These are phyloP conservation scores for Gryllus longicercus DNA, from an alignment of 2,888 invertebrate species.

Conservation along the genomic window DNA sequence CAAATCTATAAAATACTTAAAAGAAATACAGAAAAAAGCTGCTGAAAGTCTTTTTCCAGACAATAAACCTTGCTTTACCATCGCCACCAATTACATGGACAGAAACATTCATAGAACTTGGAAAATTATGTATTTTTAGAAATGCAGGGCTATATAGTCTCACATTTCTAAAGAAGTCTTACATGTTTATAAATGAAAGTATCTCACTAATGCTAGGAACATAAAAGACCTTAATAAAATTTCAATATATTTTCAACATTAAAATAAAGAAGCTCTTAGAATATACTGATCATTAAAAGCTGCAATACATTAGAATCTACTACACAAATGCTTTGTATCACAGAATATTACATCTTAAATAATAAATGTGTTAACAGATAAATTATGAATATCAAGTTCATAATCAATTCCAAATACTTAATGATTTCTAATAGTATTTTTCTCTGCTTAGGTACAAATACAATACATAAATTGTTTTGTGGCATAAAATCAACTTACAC, in stretches of 20 bases:
- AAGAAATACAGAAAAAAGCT: too few species aligned
- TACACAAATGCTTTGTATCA: slow-evolving; percentile 36
- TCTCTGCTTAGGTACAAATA: too few species aligned
- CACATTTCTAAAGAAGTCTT: background rate
- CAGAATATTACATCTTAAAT: slow-evolving; percentile 35
- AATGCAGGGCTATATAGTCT: too few species aligned
- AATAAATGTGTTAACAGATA: background rate
- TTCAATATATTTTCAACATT: slow-evolving; percentile 24
- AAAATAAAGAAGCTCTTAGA: background rate
- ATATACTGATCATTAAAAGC: background rate
- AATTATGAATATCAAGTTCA: too few species aligned
- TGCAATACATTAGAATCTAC: background rate
- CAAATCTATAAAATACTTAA: background rate
- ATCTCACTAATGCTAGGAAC: background rate
- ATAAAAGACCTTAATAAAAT: slow-evolving; percentile 24
- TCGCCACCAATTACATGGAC: too few species aligned
- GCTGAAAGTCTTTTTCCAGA: background rate
- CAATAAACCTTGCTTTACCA: background rate
- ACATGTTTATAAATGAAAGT: slow-evolving; percentile 20
- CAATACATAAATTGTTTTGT: too few species aligned
- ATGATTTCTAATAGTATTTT: too few species aligned
- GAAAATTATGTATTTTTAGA: too few species aligned
- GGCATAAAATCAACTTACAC: too few species aligned
- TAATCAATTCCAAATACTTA: too few species aligned
- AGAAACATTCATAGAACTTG: too few species aligned